phyloP scores from a whole-genome alignment of 2,888 invertebrate genomes.

The Anodontia alba region DNA sequence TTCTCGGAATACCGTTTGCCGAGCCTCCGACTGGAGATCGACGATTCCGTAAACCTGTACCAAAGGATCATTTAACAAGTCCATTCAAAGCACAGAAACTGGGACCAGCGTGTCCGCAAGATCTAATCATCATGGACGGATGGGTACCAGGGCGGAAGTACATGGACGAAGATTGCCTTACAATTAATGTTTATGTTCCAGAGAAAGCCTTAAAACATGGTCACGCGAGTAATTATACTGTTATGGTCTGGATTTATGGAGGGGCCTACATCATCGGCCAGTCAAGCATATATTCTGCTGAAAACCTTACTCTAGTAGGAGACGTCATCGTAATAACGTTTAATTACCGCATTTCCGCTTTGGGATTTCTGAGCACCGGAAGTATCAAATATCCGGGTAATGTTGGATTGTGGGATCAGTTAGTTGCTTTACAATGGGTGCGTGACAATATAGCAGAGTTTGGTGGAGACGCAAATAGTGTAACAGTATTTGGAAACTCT shows the following conservation, averaged over 20 bases:
- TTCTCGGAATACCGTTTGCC: constrained; percentile 69
- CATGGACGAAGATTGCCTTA: constrained; percentile 70
- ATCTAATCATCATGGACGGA: constrained; percentile 43
- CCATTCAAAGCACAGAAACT: constrained; percentile 52
- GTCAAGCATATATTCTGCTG: constrained; percentile 62
- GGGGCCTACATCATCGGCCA: constrained; percentile 65
- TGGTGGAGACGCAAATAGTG: constrained; percentile 93
- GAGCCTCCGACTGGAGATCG: constrained; percentile 63
- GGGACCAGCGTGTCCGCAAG: constrained; percentile 63
- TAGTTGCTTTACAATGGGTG: constrained; percentile 90
- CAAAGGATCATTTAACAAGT: constrained; percentile 22
- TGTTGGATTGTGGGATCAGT: constrained; percentile 96
- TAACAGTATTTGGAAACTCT: constrained; percentile 98
- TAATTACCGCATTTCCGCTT: constrained; percentile 68
- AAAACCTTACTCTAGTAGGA: constrained; percentile 56
- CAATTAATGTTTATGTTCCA: constrained; percentile 70
- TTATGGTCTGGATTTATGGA: constrained; percentile 68
- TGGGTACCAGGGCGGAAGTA: constrained; percentile 60
- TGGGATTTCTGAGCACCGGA: constrained; percentile 73
- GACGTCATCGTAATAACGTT: constrained; percentile 67
- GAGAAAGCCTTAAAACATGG: not conserved
- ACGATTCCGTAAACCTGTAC: constrained; percentile 61
- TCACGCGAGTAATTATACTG: constrained; percentile 21
- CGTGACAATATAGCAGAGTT: constrained; percentile 78
- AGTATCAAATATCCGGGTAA: constrained; percentile 70